A percentile compares a stretch with the other conserved stretches of the same genome.
Evolutionary conservation across 2,888 invertebrate species (phyloP).

Genomic region (Hylaea fasciaria): DNA sequence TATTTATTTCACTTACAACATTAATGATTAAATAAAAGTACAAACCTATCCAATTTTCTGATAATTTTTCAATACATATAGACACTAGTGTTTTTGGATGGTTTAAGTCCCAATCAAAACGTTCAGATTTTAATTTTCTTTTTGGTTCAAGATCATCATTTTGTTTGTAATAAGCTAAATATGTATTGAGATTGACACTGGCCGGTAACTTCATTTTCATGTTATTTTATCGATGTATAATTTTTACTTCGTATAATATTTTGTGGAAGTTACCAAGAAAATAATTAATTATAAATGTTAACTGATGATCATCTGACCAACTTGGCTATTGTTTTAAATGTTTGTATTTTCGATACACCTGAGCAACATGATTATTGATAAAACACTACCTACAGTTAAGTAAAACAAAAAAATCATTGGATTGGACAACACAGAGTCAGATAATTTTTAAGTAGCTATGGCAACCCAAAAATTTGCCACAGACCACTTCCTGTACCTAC

Average conservation of each 20-base stretch:
- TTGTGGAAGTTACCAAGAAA: no score
- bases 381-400: no score
- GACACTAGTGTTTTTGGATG: conserved; percentile 75
- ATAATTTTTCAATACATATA: conserved; percentile 78
- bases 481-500: neutral
- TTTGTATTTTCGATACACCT: neutral
- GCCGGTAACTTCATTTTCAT: conserved; percentile 66
- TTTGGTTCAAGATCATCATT: conserved; percentile 62
- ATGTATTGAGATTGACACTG: conserved; percentile 71
- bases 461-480: neutral
- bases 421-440: neutral
- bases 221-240: neutral
- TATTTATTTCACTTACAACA: conserved; percentile 3
- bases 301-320: no score
- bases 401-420: no score
- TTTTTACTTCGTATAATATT: neutral
- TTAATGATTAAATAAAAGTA: conserved; percentile 19
- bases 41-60: conserved; percentile 76
- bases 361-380: neutral
- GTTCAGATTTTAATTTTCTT: conserved; percentile 78
- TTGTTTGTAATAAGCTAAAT: conserved; percentile 70
- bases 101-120: conserved; percentile 80
- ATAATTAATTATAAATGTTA: no score
- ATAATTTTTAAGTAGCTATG: neutral
- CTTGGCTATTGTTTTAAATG: no score